These are phyloP conservation scores for Podarcis siculus DNA, from an alignment of 2,797 vertebrate genomes.

Conservation along the genomic window DNA sequence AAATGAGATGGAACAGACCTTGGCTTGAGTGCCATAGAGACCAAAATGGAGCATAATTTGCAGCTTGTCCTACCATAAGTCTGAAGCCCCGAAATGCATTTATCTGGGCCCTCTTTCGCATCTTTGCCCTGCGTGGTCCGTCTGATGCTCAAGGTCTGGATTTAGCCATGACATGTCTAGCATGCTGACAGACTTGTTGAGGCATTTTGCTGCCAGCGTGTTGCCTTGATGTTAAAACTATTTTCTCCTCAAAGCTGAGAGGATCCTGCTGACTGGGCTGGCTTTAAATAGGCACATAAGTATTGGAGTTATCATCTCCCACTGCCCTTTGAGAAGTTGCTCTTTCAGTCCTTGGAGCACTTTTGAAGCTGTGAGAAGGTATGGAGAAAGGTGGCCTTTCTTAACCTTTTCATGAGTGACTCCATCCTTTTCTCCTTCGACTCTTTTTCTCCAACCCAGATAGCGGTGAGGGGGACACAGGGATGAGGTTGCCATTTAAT, in stretches of 20 bases:
- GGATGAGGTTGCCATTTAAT: too few relatives aligned
- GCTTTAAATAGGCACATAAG: slow-evolving; percentile 64
- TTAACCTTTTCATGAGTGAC: too few relatives aligned
- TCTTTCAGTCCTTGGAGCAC: not conserved
- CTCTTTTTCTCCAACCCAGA: not conserved
- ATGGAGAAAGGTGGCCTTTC: not conserved
- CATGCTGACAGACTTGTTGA: not conserved
- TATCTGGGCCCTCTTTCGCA: not conserved
- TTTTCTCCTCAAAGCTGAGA: not conserved
- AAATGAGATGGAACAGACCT: too few relatives aligned
- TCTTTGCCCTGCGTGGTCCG: too few relatives aligned
- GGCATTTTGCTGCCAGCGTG: not conserved
- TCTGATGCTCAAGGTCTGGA: not conserved
- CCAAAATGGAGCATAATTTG: too few relatives aligned
- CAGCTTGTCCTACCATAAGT: too few relatives aligned
- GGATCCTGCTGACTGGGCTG: slow-evolving; percentile 28
- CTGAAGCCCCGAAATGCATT: not conserved
- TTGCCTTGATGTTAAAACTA: not conserved
- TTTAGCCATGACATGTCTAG: not conserved
- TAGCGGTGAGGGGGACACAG: too few relatives aligned
- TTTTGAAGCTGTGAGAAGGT: not conserved
- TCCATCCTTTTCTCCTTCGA: too few relatives aligned
- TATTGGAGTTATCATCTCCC: slow-evolving; percentile 55
- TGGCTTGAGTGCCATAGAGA: too few relatives aligned
- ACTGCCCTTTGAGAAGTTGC: slow-evolving; percentile 30